Base-by-base conservation (phyloP, 37 sponge, comb jelly and placozoan species). In the Agelas oroides region DNA sequence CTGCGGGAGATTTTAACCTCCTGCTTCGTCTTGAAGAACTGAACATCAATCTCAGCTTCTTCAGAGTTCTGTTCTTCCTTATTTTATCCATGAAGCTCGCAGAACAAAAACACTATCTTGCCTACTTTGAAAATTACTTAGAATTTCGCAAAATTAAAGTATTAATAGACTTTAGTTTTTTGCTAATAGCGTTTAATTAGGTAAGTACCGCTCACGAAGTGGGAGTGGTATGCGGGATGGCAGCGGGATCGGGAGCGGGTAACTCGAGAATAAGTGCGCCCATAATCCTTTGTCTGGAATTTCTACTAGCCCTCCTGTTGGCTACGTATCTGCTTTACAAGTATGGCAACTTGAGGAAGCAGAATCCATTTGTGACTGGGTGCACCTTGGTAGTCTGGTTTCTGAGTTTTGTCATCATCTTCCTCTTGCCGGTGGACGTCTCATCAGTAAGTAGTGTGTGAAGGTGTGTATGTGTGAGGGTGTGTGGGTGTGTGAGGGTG, bases 371-470 rank as follows among this genome's bases (percentile, higher is more conserved):
- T 41, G 96, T 90, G 2, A 91, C 95, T 23, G 84, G 75, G 24
- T 79, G 70, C 41, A 93, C 93, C 8, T 77, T 98, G 41, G 36
- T 82, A 23, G 73, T 96, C 63, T 98, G 98, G 98, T 98, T 93
- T 62, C 72, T 98, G 30, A 96, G 94, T 24, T 98, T 98, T 55
- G 74, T 94, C 69, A 92, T 94, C 41, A 87, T 98, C 38, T 96
- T 92, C 64, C 84, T 98, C 0, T 81, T 98, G 0, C 99, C 99
- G 2, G 81, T 96, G 3, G 99, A 98, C 84, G 92, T 98, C 34
- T 90, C 95, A 11, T 90, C 97, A 19, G 97, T 97, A 70, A 90
- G 96, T 87, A 1, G 21, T 73, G 63, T 35, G n/a, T 34, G 18
- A 19, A 16, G 0, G 59, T 79, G 46, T 65, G 61, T 32, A 12